phyloP scores from a whole-genome alignment of 2,797 vertebrate species.

The Schizothorax lantsangensis region DNA sequence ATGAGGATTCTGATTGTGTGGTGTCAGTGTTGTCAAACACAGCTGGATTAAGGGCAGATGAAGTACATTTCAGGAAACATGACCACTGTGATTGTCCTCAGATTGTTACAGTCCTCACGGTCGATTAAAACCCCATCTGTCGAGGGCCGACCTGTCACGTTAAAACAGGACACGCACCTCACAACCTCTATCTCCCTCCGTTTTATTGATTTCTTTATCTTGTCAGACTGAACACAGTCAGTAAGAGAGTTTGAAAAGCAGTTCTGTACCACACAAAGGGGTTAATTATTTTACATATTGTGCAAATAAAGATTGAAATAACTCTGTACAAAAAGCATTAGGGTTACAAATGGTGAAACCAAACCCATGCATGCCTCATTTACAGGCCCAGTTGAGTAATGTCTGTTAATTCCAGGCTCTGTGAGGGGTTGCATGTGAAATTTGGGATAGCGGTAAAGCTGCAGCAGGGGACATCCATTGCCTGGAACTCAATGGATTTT shows the following conservation, averaged over 20 bases:
- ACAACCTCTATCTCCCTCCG: neutral
- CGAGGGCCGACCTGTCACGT: neutral
- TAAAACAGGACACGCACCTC: neutral
- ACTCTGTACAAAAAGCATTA: neutral
- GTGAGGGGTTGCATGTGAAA: constrained; percentile 43
- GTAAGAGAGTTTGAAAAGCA: neutral
- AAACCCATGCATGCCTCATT: constrained; percentile 37
- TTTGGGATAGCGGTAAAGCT: constrained; percentile 20
- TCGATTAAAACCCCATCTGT: constrained; percentile 19
- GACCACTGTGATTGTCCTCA: constrained; percentile 14
- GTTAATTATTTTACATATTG: constrained; percentile 9
- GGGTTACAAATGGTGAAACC: constrained; percentile 26
- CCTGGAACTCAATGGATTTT: constrained; percentile 42
- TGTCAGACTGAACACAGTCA: neutral
- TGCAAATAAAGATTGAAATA: neutral
- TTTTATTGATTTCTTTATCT: constrained; percentile 11
- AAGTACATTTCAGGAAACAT: constrained; percentile 2
- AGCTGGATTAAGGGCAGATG: constrained; percentile 8
- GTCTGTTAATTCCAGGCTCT: constrained; percentile 21
- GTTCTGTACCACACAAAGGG: neutral
- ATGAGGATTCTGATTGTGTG: constrained; percentile 7
- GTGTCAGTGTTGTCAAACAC: constrained; percentile 26
- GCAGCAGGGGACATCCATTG: constrained; percentile 32
- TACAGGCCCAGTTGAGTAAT: constrained; percentile 21
- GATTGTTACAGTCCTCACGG: neutral